Conservation (phyloP, 2,113 vertebrate genomes). For the Xyrauchen texanus region DNA sequence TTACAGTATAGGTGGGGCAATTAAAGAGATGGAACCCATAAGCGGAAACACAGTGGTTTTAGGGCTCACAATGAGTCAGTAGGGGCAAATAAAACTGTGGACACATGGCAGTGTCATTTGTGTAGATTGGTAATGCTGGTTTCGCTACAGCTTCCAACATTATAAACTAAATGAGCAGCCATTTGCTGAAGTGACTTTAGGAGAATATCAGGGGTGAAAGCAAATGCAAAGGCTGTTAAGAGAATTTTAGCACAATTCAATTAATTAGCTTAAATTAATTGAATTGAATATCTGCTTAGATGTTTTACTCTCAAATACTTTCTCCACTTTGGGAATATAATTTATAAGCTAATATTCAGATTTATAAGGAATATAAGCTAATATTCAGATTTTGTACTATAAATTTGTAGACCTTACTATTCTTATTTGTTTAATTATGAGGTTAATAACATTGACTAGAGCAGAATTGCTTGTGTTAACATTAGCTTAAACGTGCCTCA, state of each 20-base stretch:
- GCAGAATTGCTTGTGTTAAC: too few relatives aligned
- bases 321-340: too few relatives aligned
- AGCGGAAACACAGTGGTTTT: conserved; percentile 53
- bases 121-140: neutral
- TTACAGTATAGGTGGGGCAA: conserved; percentile 71
- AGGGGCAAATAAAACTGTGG: conserved; percentile 41
- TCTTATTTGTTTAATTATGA: too few relatives aligned
- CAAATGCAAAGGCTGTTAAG: conserved; percentile 3
- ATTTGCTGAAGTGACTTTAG: neutral
- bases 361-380: too few relatives aligned
- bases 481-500: too few relatives aligned
- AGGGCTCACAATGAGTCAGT: conserved; percentile 50
- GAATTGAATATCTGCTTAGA: neutral
- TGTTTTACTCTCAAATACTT: too few relatives aligned
- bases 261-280: neutral
- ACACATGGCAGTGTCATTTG: neutral
- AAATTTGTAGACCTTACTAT: too few relatives aligned
- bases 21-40: conserved; percentile 66
- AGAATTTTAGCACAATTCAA: neutral
- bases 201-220: neutral
- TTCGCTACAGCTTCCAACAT: neutral
- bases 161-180: too few relatives aligned
- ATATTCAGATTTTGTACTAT: too few relatives aligned
- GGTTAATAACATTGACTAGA: too few relatives aligned
- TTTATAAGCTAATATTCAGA: too few relatives aligned